These are phyloP conservation scores for Trachymyrmex cornetzi DNA, from an alignment of 1,140 invertebrate genomes.

Conservation along the genomic window DNA sequence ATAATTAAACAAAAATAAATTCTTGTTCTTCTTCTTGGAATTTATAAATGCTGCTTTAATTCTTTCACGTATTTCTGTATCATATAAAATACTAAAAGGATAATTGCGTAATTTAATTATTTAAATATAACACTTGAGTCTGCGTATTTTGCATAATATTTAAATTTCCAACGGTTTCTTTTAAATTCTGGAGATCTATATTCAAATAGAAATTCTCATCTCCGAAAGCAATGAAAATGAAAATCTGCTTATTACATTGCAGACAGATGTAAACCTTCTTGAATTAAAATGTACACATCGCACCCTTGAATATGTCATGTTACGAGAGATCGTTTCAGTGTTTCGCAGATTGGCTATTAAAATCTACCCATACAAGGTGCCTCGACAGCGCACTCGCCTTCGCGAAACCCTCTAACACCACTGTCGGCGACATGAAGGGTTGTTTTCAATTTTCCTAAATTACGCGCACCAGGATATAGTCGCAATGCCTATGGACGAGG, in stretches of 20 bases:
- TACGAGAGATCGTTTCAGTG: conserved; percentile 76
- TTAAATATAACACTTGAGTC: neutral
- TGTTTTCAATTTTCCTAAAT: conserved; percentile 79
- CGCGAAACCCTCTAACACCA: conserved; percentile 71
- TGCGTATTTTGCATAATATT: neutral
- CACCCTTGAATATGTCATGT: conserved; percentile 60
- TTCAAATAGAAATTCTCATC: conserved; percentile 20
- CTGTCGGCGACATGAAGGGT: conserved; percentile 71
- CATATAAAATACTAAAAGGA: neutral
- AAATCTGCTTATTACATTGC: conserved; percentile 15
- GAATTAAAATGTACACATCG: conserved; percentile 70
- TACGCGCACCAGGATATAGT: conserved; percentile 62
- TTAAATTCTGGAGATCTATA: neutral
- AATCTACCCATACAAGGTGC: conserved; percentile 76
- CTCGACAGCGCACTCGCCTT: conserved; percentile 69
- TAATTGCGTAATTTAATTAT: conserved; percentile 10
- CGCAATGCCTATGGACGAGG: conserved; percentile 61
- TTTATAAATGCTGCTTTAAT: neutral
- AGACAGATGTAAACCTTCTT: conserved; percentile 60
- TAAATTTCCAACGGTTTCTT: neutral
- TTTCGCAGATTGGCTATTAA: conserved; percentile 78
- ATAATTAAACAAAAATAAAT: neutral
- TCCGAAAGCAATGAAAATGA: conserved; percentile 25
- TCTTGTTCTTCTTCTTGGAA: neutral
- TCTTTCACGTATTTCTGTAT: neutral